Conservation (phyloP, 23 tunicate genomes). For the Ascidia mentula region DNA sequence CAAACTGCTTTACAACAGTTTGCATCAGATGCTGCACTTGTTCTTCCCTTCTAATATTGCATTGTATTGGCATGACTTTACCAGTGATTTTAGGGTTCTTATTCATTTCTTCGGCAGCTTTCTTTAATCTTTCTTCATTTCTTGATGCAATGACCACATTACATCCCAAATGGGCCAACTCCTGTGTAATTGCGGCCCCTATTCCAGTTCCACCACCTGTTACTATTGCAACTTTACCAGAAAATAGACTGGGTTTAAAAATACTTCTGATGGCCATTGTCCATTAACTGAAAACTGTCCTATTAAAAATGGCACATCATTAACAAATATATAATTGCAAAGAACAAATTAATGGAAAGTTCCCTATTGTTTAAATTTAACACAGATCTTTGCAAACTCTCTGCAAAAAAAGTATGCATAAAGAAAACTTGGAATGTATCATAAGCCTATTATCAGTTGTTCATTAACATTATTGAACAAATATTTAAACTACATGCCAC, state of each 20-base stretch:
- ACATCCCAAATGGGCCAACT: slow-evolving; percentile 84
- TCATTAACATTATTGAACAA: too few relatives aligned
- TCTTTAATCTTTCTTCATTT: slow-evolving; percentile 44
- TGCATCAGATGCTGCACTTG: slow-evolving; percentile 59
- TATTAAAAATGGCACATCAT: too few relatives aligned
- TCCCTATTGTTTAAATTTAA: too few relatives aligned
- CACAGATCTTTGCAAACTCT: too few relatives aligned
- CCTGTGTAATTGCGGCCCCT: slow-evolving; percentile 81
- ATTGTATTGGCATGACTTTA: slow-evolving; percentile 38
- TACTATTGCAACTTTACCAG: slow-evolving; percentile 76
- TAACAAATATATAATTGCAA: too few relatives aligned
- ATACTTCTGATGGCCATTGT: slow-evolving; percentile 60
- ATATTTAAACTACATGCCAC: too few relatives aligned
- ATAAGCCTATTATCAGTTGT: too few relatives aligned
- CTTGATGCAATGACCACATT: slow-evolving; percentile 96
- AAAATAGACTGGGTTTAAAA: slow-evolving; percentile 58
- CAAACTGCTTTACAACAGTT: slow-evolving; percentile 58
- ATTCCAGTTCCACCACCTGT: slow-evolving; percentile 99
- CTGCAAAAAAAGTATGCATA: too few relatives aligned
- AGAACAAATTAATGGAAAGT: too few relatives aligned
- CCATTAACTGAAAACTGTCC: too few relatives aligned
- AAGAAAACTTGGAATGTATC: too few relatives aligned
- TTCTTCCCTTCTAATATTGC: slow-evolving; percentile 85
- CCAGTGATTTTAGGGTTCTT: slow-evolving; percentile 41
- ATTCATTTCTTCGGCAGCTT: slow-evolving; percentile 57